Base-by-base conservation (phyloP, 92 coral and sea anemone species). In the Bergia puertoricense region DNA sequence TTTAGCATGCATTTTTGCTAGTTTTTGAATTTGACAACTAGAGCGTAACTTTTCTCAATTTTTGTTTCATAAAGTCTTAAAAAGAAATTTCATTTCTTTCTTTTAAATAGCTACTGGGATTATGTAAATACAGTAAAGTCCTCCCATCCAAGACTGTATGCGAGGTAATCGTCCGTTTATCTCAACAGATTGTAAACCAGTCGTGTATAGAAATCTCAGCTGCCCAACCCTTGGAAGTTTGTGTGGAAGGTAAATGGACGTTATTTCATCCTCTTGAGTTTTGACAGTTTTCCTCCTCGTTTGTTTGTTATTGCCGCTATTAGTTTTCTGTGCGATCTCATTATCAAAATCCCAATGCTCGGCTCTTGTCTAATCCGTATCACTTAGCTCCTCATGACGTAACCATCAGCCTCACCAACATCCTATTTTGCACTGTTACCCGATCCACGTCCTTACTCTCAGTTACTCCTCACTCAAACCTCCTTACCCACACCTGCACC, bases 131-230 rank as follows among this genome's bases (percentile, higher is more conserved):
- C 30, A 30, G 30, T 30, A 30, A 30, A 30, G 30, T 30, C 30
- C 30, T 30, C 30, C 30, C 30, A 30, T 30, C 0, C 30, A 1
- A 9, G 14, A 8, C 8, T 14, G 45, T 76, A 1, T 41, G n/a
- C 8, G 9, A 45, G 13, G 38, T 18, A 38, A n/a, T 9, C 30
- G 5, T 23, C 2, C 6, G n/a, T 77, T 77, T 11, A 5, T 77
- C 59, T 77, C 38, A 44, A 77, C 59, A 77, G 81, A 45, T 77
- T 45, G 81, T 77, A 40, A 77, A 77, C 51, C 81, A 77, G 40
- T 77, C 81, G 20, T 77, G 81, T 23, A 56, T 77, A 56, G 81
- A 77, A 46, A 45, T 77, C 38, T 45, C 46, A 22, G 23, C 57
- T 77, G 81, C 18, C 16, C 22, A 51, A 22, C 8, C 57, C 57